A percentile compares a stretch with the other conserved stretches of the same genome.
Evolutionary conservation across 37 sponge, comb jelly and placozoan genomes (phyloP).

Genomic region (Eunapius fragilis): DNA sequence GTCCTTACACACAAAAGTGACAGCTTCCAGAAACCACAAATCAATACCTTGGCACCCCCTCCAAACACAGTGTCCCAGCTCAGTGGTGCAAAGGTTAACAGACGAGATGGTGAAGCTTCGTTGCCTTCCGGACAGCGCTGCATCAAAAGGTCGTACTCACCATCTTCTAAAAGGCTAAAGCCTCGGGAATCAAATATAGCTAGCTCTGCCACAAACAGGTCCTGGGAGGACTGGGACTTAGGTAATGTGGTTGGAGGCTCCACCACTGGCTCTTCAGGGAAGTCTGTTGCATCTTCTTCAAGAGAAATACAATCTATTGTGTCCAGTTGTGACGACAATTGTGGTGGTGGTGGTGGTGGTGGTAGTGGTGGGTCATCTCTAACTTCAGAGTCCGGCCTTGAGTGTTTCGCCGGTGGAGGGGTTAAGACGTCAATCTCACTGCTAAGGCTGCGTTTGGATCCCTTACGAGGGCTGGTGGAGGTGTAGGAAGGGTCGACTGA

Average conservation of each 20-base stretch:
- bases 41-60: background rate
- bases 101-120: background rate
- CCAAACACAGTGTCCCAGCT: conserved; percentile 70
- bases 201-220: conserved; percentile 50
- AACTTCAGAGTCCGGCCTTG: background rate
- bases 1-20: background rate
- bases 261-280: background rate
- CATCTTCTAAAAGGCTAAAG: conserved; percentile 62
- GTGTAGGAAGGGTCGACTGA: background rate
- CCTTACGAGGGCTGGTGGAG: background rate
- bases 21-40: background rate
- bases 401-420: background rate
- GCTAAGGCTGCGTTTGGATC: conserved; percentile 2
- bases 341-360: background rate
- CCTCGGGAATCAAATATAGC: conserved; percentile 70
- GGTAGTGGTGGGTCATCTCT: background rate
- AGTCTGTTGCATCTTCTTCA: background rate
- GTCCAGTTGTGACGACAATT: background rate
- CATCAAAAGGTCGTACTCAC: conserved; percentile 60
- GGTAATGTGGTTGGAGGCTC: background rate
- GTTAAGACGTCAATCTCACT: background rate
- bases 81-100: conserved; percentile 33
- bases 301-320: background rate
- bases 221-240: background rate
- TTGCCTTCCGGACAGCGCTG: conserved; percentile 1